Base-by-base conservation (phyloP, 2,113 vertebrate species). In the Thamnophis sirtalis region DNA sequence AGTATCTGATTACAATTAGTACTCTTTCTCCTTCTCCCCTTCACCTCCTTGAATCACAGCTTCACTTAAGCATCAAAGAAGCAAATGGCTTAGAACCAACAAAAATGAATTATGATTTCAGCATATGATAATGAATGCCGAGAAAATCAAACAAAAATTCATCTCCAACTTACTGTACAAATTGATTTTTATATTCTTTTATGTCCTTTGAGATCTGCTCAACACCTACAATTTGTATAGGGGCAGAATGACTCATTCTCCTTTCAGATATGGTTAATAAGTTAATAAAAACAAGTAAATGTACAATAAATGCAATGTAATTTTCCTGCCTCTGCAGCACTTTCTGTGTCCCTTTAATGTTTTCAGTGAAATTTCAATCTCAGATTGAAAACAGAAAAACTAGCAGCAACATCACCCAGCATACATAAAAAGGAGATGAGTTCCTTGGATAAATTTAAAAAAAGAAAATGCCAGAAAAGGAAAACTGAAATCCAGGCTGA, bases 381-480 rank as follows among this genome's bases (percentile, higher is more conserved):
- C 48, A 9, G 8, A 33, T 28, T 17, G 28, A 53, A 85, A 21
- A 49, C 21, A 86, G 38, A 22, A 38, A 15, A 28, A 60, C n/a
- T 2, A 60, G 53, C 50, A 88, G 85, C 90, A 22, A 3, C 1
- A 63, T 49, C 87, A 26, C 1, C n/a, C 2, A 0, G 86, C 26
- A 55, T 91, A 60, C 22, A 90, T 43, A 86, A 80, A 26, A 92
- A 93, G 56, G 90, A 53, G 6, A 87, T 91, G 11, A 5, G 15
- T 33, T 93, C 73, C 91, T 90, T 73, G 53, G 7, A 9, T 17
- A 48, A 0, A 6, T 28, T 56, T 92, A 93, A 84, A 4, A 86
- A 51, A 94, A 48, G 92, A 26, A 63, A 17, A 87, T 54, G 4
- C 53, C 11, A 85, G 19, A 84, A 94, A 95, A 93, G 28, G 51